Evolutionary conservation across 2,113 vertebrate species (phyloP).

Genomic region (zebrafish (Danio rerio)): GRCz12tu NC_133193.1:21479501-21480000

Average conservation of each 20-base stretch:
- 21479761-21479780: not conserved
- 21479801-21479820: slow-evolving; percentile 9
- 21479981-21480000: slow-evolving; percentile 36
- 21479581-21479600: not conserved
- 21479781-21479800: not conserved
- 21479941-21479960: slow-evolving; percentile 29
- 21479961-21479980: not conserved
- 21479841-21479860: not conserved
- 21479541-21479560: too few relatives aligned
- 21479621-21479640: not conserved
- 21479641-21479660: not conserved
- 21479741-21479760: slow-evolving; percentile 71
- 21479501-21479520: too few relatives aligned
- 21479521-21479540: too few relatives aligned
- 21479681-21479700: not conserved
- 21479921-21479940: slow-evolving; percentile 22
- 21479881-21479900: slow-evolving; percentile 24
- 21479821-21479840: not conserved
- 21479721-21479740: slow-evolving; percentile 51
- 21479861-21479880: not conserved
- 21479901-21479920: slow-evolving; percentile 8
- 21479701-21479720: slow-evolving; percentile 17
- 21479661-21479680: slow-evolving; percentile 1
- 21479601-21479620: not conserved
- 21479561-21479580: not conserved